Percentiles rank a stretch among this genome's conserved stretches.
phyloP scores from a whole-genome alignment of 2,888 invertebrate species.

The Nymphalis polychloros region DNA sequence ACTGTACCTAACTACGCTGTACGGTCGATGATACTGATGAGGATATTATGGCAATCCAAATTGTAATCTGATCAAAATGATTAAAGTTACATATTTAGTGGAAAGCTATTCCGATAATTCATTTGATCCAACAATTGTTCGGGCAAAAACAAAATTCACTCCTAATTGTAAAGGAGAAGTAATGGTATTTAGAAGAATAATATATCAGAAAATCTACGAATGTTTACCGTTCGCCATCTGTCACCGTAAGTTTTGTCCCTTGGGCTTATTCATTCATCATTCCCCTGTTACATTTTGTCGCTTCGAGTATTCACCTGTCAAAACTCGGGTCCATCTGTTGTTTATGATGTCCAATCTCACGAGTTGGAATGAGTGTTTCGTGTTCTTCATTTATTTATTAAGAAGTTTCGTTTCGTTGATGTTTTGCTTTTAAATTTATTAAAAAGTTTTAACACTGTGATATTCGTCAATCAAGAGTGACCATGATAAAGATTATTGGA shows the following conservation, averaged over 20 bases:
- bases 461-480: too few relatives aligned
- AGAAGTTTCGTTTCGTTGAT: background rate
- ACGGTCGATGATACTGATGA: too few relatives aligned
- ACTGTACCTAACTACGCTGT: too few relatives aligned
- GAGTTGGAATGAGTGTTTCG: slow-evolving; percentile 19
- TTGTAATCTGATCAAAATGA: too few relatives aligned
- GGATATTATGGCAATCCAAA: too few relatives aligned
- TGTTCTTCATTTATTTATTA: slow-evolving; percentile 5
- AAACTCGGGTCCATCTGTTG: slow-evolving; percentile 36
- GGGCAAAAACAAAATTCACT: too few relatives aligned
- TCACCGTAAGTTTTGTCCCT: slow-evolving; percentile 39
- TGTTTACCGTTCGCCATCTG: slow-evolving; percentile 35
- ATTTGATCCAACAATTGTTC: too few relatives aligned
- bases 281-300: slow-evolving; percentile 32
- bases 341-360: slow-evolving; percentile 30
- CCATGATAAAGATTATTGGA: too few relatives aligned
- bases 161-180: too few relatives aligned
- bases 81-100: too few relatives aligned
- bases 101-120: too few relatives aligned
- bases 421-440: background rate
- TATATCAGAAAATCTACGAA: slow-evolving; percentile 18
- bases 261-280: slow-evolving; percentile 36
- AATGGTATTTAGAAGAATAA: background rate
- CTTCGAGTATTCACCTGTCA: slow-evolving; percentile 37
- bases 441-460: background rate